Evolutionary conservation across 2,113 vertebrate genomes (phyloP).

Genomic region (Microcebus murinus): DNA sequence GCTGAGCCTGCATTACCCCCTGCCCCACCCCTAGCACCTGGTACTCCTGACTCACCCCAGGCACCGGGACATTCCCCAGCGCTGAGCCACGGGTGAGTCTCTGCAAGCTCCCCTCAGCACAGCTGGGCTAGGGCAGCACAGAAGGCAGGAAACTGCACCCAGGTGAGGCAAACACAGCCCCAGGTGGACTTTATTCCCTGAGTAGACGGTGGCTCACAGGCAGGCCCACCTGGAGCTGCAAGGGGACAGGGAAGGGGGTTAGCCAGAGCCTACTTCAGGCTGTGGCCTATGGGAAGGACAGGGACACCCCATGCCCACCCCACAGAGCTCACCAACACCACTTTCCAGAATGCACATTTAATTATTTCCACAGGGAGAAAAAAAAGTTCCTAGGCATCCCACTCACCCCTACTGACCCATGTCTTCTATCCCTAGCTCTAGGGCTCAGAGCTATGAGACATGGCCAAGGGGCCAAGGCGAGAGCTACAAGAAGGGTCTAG

Average conservation of each 20-base stretch:
- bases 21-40: background rate
- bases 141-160: slow-evolving; percentile 60
- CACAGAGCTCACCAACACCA: background rate
- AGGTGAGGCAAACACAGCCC: slow-evolving; percentile 44
- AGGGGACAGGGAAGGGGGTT: background rate
- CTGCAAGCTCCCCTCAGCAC: background rate
- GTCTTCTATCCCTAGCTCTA: background rate
- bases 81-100: slow-evolving; percentile 14
- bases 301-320: background rate
- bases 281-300: background rate
- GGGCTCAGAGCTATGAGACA: background rate
- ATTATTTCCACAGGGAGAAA: background rate
- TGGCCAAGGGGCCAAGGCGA: background rate
- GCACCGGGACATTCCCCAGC: slow-evolving; percentile 63
- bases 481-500: background rate
- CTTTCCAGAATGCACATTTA: background rate
- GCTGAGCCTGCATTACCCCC: background rate
- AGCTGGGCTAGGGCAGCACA: background rate
- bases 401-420: background rate
- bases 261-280: background rate
- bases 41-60: slow-evolving; percentile 35
- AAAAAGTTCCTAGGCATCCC: background rate
- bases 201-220: slow-evolving; percentile 39
- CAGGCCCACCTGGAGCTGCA: background rate
- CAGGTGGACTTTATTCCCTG: slow-evolving; percentile 61